A percentile compares a stretch with the other conserved stretches of the same genome.
Evolutionary conservation across 2,888 invertebrate genomes (phyloP).

Genomic region (Rhaphigaster nebulosa): DNA sequence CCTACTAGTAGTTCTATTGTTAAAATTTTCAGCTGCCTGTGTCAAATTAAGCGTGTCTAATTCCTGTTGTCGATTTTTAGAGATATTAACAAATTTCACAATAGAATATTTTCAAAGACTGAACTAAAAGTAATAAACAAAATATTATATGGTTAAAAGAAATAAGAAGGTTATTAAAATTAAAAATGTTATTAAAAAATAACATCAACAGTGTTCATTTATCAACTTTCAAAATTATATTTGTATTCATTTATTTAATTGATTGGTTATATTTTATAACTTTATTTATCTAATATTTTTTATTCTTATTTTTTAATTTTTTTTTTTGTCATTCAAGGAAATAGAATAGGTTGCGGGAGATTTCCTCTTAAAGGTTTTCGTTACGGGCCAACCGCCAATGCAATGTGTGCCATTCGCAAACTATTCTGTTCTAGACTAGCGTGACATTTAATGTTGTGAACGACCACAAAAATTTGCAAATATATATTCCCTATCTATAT

Average conservation of each 20-base stretch:
- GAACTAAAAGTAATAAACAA: no score
- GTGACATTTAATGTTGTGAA: neutral
- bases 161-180: no score
- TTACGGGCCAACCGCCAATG: neutral
- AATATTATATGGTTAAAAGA: no score
- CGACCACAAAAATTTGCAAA: neutral
- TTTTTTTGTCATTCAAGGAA: neutral
- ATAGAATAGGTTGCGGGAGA: neutral
- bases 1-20: neutral
- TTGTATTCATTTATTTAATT: neutral
- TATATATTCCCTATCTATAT: neutral
- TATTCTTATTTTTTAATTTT: neutral
- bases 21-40: neutral
- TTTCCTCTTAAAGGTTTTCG: neutral
- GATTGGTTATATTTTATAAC: neutral
- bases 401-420: neutral
- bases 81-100: neutral
- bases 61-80: neutral
- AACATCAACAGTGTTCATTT: no score
- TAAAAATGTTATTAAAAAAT: no score
- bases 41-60: neutral
- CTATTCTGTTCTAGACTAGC: neutral
- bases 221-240: no score
- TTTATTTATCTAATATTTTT: neutral
- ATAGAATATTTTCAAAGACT: no score